Evolutionary conservation across 1,140 invertebrate species (phyloP), one percentile per base, ranked within the genome.

Genomic region (Pinna nobilis): DNA sequence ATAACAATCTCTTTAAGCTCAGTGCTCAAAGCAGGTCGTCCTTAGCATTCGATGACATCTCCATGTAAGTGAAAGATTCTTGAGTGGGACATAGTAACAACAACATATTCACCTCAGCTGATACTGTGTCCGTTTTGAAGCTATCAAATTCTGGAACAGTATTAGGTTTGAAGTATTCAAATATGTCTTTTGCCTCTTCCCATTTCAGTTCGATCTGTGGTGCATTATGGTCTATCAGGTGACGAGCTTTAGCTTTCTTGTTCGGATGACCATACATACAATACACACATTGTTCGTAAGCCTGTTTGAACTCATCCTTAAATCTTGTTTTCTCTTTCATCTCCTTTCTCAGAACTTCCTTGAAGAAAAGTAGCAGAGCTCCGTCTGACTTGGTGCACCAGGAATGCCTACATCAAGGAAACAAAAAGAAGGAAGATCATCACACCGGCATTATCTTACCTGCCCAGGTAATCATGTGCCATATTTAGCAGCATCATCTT

Each of bases 211-310:
- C 88, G 53, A 95, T 91, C 44, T 93, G 91, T 44, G 91, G 90
- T 1, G 93, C 93, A 77, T 93, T 93, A 84, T 98, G 96, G 78
- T 97, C 95, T 57, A 92, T 91, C 3, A 97, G 89, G 88, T 95
- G 92, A 71, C 82, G 77, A 30, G 90, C 88, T 80, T 94, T 94
- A 1, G 90, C 93, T 83, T 93, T 94, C 86, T 94, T 96, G 72
- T 92, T 92, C 1, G 95, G 94, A 90, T 97, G 94, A 25, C 93
- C 93, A 87, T 95, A 98, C 2, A 98, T 89, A 87, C 96, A 98
- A 86, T 93, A 96, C 57, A 97, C 93, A 79, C 94, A 94, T 87
- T 98, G 96, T 81, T 97, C 96, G 69, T 97, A 89, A 65, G 94
- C 92, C 67, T 94, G 93, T 50, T 91, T 91, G 3, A 96, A 88